Evolutionary conservation across 1,140 invertebrate species (phyloP).

Genomic region (Cotesia chilonis): DNA sequence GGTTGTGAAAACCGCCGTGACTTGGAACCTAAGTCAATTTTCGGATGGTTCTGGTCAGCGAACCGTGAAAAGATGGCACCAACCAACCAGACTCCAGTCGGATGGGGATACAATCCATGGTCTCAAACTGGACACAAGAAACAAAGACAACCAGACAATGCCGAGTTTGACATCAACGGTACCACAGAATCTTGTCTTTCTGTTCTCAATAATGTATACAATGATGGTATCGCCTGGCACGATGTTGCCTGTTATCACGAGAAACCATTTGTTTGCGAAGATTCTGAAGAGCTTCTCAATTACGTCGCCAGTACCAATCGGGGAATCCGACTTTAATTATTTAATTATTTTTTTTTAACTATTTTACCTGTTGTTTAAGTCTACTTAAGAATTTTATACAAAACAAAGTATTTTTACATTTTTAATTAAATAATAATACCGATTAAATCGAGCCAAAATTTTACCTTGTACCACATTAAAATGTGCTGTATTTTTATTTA

Average conservation of each 20-base stretch:
- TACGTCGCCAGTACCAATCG: slow-evolving; percentile 84
- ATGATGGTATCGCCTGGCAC: slow-evolving; percentile 90
- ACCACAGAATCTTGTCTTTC: slow-evolving; percentile 87
- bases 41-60: slow-evolving; percentile 93
- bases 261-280: slow-evolving; percentile 89
- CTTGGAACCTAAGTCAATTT: slow-evolving; percentile 83
- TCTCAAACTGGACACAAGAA: slow-evolving; percentile 90
- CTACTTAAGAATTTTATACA: not conserved
- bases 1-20: slow-evolving; percentile 87
- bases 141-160: slow-evolving; percentile 86
- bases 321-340: slow-evolving; percentile 75
- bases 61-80: slow-evolving; percentile 88
- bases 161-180: slow-evolving; percentile 90
- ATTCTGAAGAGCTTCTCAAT: slow-evolving; percentile 84
- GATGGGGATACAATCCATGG: slow-evolving; percentile 86
- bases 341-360: not conserved
- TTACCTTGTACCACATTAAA: too few relatives aligned
- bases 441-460: not conserved
- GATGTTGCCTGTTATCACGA: slow-evolving; percentile 93
- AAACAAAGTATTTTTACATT: too few relatives aligned
- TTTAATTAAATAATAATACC: not conserved
- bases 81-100: slow-evolving; percentile 75
- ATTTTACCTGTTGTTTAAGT: not conserved
- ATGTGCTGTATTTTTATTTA: too few relatives aligned
- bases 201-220: slow-evolving; percentile 90